phyloP scores from a whole-genome alignment of 1,140 invertebrate species.

The Steinernema feltiae region DNA sequence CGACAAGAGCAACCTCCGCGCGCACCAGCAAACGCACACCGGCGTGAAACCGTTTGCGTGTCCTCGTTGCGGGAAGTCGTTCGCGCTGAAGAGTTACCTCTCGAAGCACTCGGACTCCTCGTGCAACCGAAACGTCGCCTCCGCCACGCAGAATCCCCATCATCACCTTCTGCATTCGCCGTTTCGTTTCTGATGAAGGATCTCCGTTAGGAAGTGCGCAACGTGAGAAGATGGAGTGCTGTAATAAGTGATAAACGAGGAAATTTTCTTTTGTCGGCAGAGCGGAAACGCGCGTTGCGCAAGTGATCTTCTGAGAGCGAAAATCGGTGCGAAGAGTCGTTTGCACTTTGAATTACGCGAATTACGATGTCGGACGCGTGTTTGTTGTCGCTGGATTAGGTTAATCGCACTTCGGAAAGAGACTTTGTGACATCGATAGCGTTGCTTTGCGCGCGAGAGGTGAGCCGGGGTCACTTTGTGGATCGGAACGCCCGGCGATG shows the following conservation, averaged over 20 bases:
- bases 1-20: constrained; percentile 86
- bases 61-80: constrained; percentile 84
- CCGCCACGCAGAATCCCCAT: not conserved
- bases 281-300: constrained; percentile 7
- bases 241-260: not conserved
- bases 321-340: not conserved
- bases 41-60: constrained; percentile 73
- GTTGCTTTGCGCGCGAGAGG: not conserved
- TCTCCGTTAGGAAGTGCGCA: not conserved
- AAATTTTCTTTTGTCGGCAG: not conserved
- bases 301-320: not conserved
- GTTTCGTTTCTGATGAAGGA: not conserved
- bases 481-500: not conserved
- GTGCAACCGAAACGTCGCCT: not conserved
- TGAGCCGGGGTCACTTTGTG: not conserved
- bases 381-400: not conserved
- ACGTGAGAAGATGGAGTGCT: not conserved
- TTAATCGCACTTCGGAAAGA: not conserved
- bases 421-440: not conserved
- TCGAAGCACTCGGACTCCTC: constrained; percentile 83
- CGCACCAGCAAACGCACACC: constrained; percentile 95
- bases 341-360: not conserved
- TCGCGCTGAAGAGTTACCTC: constrained; percentile 93
- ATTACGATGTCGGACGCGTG: constrained; percentile 13
- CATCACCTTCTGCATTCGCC: not conserved